Evolutionary conservation across 2,888 invertebrate species (phyloP), one percentile per base, ranked within the genome.

Genomic region (Latrodectus elegans): DNA sequence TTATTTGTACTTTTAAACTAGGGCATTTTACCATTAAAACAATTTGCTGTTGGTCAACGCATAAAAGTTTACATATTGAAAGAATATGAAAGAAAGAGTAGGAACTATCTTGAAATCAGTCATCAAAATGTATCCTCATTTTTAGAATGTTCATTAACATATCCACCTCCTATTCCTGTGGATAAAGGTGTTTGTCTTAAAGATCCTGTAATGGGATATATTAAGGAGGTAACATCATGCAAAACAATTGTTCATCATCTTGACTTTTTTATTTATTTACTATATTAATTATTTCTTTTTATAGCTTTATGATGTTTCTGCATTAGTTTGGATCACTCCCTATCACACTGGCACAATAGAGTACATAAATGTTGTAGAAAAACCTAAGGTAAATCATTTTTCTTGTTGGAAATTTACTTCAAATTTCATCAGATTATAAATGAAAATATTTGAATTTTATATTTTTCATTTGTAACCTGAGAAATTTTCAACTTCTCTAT

Each of bases 311-410:
- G 49, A 71, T 71, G 52, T 17, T 65, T 71, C 67, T 53, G 71
- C 67, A 51, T 49, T 64, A 15, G 14, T 86, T 9, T 86, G 86
- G 86, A 64, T 86, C 64, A 76, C 86, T 26, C 86, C 86, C 2
- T 38, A 17, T 53, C 70, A 76, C n/a, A 72, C 49, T 53, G 86
- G 80, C 17, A 76, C 60, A 12, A 49, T 86, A 11, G 86, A 86
- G 22, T 81, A 76, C 60, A 49, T 86, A 26, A 49, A 86, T 67
- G 38, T 81, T 65, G 76, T 80, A 15, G 76, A 80, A 49, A 76
- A 81, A 65, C 72, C 76, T 12, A 86, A 81, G 81, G 86, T 86
- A 72, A 17, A 14, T 26, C 10, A 6, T 67, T 17, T 17, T 38
- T 22, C 6, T 38, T 38, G 38, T 38, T 38, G 4, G 38, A 6